Evolutionary conservation across 2,888 invertebrate species (phyloP).

Genomic region (Epinotia brunnichana): DNA sequence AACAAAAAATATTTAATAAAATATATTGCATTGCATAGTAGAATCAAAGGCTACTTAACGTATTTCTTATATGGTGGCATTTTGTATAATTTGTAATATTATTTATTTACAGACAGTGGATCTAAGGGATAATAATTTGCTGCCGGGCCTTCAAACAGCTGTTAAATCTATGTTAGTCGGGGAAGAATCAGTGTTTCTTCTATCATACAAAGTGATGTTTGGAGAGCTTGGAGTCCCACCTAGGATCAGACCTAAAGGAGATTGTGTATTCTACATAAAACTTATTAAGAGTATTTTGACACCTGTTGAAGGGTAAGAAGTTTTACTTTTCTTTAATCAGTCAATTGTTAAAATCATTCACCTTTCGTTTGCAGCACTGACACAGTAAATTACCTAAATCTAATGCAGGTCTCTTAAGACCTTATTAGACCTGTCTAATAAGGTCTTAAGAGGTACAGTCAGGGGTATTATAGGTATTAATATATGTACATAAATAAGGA

Average conservation of each 20-base stretch:
- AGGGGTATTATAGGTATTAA: too few relatives aligned
- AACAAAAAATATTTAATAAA: too few relatives aligned
- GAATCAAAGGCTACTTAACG: too few relatives aligned
- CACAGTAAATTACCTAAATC: too few relatives aligned
- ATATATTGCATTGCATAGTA: too few relatives aligned
- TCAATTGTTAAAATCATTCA: too few relatives aligned
- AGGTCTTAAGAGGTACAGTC: too few relatives aligned
- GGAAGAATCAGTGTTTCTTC: constrained; percentile 90
- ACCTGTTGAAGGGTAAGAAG: constrained; percentile 63
- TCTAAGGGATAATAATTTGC: constrained; percentile 70
- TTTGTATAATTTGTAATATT: background rate
- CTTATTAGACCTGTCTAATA: too few relatives aligned
- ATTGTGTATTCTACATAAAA: constrained; percentile 89
- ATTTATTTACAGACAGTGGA: constrained; percentile 67
- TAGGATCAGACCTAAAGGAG: constrained; percentile 88
- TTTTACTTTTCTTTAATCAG: background rate
- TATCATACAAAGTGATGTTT: constrained; percentile 89
- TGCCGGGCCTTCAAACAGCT: constrained; percentile 88
- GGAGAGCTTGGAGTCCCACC: constrained; percentile 90
- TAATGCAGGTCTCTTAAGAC: too few relatives aligned
- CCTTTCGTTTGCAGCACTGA: too few relatives aligned
- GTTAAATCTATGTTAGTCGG: constrained; percentile 90
- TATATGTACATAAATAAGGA: too few relatives aligned
- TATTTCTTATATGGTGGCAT: too few relatives aligned
- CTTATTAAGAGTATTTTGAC: constrained; percentile 84